A percentile compares a stretch with the other conserved stretches of the same genome.
Evolutionary conservation across 2,797 vertebrate genomes (phyloP).

Genomic region (Liparis tanakae): DNA sequence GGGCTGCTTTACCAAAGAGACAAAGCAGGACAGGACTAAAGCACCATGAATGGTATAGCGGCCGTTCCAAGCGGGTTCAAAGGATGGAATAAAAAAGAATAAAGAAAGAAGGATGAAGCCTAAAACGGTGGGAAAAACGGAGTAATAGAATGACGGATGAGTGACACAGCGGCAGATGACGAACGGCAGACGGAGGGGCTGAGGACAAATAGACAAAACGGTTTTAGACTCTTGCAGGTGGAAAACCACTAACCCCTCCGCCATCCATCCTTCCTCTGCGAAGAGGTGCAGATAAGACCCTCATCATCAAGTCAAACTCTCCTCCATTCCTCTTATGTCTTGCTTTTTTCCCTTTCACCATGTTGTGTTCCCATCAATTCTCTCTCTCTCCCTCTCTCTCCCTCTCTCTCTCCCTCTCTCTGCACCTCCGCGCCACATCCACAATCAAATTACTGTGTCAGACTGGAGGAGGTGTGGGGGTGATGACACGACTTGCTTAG

Average conservation of each 20-base stretch:
- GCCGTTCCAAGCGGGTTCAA: background rate
- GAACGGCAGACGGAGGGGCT: constrained; percentile 17
- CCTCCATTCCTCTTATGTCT: constrained; percentile 47
- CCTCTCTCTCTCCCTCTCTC: background rate
- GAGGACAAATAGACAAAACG: constrained; percentile 26
- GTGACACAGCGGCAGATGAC: constrained; percentile 16
- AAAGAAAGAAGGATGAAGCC: constrained; percentile 1
- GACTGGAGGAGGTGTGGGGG: constrained; percentile 23
- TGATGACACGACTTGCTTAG: constrained; percentile 13
- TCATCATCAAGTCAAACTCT: constrained; percentile 62
- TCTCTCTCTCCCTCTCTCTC: background rate
- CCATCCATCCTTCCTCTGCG: constrained; percentile 40
- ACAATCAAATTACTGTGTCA: constrained; percentile 65
- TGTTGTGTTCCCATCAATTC: constrained; percentile 58
- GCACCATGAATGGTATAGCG: background rate
- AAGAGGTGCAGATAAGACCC: constrained; percentile 52
- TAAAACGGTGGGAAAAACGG: background rate
- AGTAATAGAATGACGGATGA: constrained; percentile 25
- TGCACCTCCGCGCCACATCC: constrained; percentile 11
- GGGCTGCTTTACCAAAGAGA: constrained; percentile 41
- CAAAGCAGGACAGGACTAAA: constrained; percentile 7
- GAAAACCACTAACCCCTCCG: constrained; percentile 28
- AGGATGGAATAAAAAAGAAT: background rate
- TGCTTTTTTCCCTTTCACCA: constrained; percentile 49
- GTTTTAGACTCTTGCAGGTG: constrained; percentile 32